Evolutionary conservation across 1,140 invertebrate genomes (phyloP), one percentile per base, ranked within the genome.

Genomic region (Ostrea edulis): DNA sequence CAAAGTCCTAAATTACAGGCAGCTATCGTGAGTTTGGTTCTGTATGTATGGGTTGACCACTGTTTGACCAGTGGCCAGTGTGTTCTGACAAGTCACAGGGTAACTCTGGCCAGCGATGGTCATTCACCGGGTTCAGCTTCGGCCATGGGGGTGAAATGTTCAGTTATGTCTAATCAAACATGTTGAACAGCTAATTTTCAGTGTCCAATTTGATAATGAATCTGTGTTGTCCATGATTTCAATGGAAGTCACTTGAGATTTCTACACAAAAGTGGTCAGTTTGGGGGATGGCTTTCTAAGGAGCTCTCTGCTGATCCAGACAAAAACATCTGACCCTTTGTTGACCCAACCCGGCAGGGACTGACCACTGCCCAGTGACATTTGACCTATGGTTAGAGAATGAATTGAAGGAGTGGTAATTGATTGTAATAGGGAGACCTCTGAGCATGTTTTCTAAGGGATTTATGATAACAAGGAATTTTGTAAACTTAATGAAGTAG

Each of bases 171-270:
- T 71, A 25, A 71, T 71, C 68, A 71, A 71, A 71, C 68, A 71
- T 35, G 68, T 35, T 71, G 68, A 71, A 71, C 68, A 71, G 14
- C 25, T 29, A 71, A 71, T 71, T 71, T 44, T 25, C 8, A 5
- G 22, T 71, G 68, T 71, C 29, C 12, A 71, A 71, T 71, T 71
- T 71, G 25, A 71, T 71, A 71, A 71, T 71, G 68, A 71, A 22
- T 71, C 68, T 71, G 25, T 71, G 9, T 14, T 35, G 8, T 71
- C 68, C 8, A 25, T 29, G 25, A 71, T 29, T 71, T 29, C 25
- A 71, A 71, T 71, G 68, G 29, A 71, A 71, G 68, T 71, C 68
- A 71, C 68, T 71, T 0, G 29, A 35, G 29, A 71, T 71, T 71
- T 25, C 25, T 12, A 35, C 22, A 35, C 25, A 25, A 44, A 71